These are phyloP conservation scores for Silurus asotus DNA, from an alignment of 2,113 vertebrate genomes.

Conservation along the genomic window DNA sequence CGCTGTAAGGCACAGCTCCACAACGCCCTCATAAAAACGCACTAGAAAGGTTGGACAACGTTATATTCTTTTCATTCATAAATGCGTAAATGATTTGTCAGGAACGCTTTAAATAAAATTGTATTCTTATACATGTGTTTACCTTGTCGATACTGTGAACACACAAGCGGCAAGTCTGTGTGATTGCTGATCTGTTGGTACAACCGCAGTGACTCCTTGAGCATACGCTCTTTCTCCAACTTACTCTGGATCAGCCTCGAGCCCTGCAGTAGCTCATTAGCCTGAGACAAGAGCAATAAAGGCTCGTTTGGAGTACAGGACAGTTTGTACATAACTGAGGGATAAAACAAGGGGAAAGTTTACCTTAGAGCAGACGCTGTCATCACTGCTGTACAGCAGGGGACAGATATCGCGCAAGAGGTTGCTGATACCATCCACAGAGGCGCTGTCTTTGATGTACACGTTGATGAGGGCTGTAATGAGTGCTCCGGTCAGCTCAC, in stretches of 20 bases:
- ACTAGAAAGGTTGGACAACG: constrained; percentile 66
- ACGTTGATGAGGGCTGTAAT: constrained; percentile 93
- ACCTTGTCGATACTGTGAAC: constrained; percentile 95
- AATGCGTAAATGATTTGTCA: background rate
- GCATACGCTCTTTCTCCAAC: constrained; percentile 84
- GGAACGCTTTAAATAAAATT: background rate
- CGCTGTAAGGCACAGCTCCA: constrained; percentile 91
- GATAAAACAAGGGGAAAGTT: background rate
- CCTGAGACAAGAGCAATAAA: constrained; percentile 67
- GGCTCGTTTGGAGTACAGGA: background rate
- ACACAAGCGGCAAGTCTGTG: constrained; percentile 89
- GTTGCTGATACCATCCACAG: constrained; percentile 89
- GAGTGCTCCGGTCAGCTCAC: constrained; percentile 89
- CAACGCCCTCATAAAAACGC: constrained; percentile 94
- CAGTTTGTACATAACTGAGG: too few relatives aligned
- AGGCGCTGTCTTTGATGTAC: constrained; percentile 93
- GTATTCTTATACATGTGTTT: background rate
- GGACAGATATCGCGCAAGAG: constrained; percentile 92
- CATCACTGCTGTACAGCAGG: constrained; percentile 91
- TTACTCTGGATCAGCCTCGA: constrained; percentile 92
- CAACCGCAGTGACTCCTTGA: constrained; percentile 88
- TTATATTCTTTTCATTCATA: background rate
- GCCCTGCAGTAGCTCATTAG: constrained; percentile 92
- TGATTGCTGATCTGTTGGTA: constrained; percentile 96
- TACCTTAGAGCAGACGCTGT: constrained; percentile 95